Evolutionary conservation across 2,888 invertebrate species (phyloP).

Genomic region (Malacosoma neustria): DNA sequence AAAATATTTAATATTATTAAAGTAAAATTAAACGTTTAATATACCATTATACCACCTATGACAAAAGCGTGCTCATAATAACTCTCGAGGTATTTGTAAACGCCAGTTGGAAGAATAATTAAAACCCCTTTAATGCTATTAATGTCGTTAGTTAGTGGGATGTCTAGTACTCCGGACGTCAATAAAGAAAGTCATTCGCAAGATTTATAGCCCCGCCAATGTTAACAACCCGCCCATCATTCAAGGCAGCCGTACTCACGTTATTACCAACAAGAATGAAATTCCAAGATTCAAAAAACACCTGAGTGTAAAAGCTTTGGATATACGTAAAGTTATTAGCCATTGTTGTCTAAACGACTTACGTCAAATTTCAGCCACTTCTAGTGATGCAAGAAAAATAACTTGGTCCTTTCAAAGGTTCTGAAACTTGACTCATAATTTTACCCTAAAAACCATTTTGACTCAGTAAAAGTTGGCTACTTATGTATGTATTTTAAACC

Average conservation of each 20-base stretch:
- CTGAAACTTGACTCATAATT: not conserved
- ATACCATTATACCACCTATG: too few relatives aligned
- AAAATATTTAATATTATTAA: too few relatives aligned
- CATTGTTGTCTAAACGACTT: not conserved
- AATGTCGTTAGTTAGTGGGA: constrained; percentile 45
- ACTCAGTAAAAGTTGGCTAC: not conserved
- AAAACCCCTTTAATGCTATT: constrained; percentile 53
- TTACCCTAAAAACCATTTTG: not conserved
- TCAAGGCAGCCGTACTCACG: constrained; percentile 43
- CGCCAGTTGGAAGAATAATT: constrained; percentile 43
- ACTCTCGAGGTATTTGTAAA: constrained; percentile 34
- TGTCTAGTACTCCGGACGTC: constrained; percentile 34
- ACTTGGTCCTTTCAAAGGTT: not conserved
- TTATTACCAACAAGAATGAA: constrained; percentile 32
- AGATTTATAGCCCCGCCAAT: constrained; percentile 62
- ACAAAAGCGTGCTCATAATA: constrained; percentile 16
- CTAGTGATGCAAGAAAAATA: not conserved
- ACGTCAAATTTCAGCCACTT: not conserved
- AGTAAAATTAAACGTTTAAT: too few relatives aligned
- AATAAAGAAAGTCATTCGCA: constrained; percentile 49
- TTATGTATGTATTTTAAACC: not conserved
- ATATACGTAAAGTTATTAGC: constrained; percentile 20
- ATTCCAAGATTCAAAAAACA: constrained; percentile 41
- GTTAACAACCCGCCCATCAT: constrained; percentile 55
- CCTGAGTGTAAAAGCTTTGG: constrained; percentile 37